Evolutionary conservation across 2,113 vertebrate genomes (phyloP).

Genomic region (Vulpes lagopus): DNA sequence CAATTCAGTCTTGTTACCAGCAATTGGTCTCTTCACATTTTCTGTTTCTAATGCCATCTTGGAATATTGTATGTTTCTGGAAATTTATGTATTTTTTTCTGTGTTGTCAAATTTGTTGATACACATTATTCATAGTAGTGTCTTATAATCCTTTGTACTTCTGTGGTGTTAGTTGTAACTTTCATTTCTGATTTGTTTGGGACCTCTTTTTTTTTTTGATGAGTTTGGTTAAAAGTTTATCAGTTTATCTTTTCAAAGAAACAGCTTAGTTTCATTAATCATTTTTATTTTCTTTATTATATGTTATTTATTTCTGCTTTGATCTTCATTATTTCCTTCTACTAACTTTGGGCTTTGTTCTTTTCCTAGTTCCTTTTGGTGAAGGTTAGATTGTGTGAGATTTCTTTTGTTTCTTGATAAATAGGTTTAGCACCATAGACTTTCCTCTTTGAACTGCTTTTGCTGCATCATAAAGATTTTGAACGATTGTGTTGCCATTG

Average conservation of each 20-base stretch:
- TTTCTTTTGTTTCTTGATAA: not conserved
- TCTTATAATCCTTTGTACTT: not conserved
- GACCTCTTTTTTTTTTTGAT: not conserved
- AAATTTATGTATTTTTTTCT: not conserved
- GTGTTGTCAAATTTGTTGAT: not conserved
- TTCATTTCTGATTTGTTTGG: not conserved
- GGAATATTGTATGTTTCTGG: not conserved
- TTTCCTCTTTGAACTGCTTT: not conserved
- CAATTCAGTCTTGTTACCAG: not conserved
- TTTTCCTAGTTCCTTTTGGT: not conserved
- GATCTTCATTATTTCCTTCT: not conserved
- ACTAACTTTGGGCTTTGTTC: not conserved
- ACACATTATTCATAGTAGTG: not conserved
- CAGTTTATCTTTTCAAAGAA: not conserved
- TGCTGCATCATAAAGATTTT: not conserved
- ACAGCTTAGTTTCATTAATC: not conserved
- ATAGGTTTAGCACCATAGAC: not conserved
- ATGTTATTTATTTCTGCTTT: not conserved
- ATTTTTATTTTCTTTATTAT: not conserved
- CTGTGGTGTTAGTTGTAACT: not conserved
- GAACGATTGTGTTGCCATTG: not conserved
- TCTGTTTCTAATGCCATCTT: not conserved
- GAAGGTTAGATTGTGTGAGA: not conserved
- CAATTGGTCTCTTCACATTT: not conserved
- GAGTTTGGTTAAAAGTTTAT: not conserved